Evolutionary conservation across 1,140 invertebrate genomes (phyloP).

Genomic region (Epicauta chinensis): DNA sequence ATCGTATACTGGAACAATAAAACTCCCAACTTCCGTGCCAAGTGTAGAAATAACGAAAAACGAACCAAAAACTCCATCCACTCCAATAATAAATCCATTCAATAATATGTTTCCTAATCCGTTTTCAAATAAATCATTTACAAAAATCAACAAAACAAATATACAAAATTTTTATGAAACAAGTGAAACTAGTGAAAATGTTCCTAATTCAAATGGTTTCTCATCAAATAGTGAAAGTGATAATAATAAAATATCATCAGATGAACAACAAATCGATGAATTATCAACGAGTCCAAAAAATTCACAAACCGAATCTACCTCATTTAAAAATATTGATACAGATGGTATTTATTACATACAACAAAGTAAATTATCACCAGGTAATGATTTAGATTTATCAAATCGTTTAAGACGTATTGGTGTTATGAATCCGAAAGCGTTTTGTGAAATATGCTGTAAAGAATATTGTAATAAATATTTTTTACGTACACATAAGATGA

Average conservation of each 20-base stretch:
- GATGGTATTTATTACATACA: constrained; percentile 30
- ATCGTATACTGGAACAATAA: constrained; percentile 29
- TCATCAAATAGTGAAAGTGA: constrained; percentile 32
- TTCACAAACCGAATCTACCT: constrained; percentile 33
- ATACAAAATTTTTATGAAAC: constrained; percentile 20
- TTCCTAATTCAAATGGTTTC: constrained; percentile 28
- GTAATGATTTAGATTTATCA: constrained; percentile 50
- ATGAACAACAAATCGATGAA: constrained; percentile 26
- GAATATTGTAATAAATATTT: constrained; percentile 96
- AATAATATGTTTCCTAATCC: constrained; percentile 28
- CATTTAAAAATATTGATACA: constrained; percentile 36
- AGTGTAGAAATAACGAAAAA: constrained; percentile 42
- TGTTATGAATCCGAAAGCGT: constrained; percentile 80
- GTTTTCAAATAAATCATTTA: constrained; percentile 28
- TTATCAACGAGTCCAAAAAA: constrained; percentile 31
- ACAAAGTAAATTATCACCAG: constrained; percentile 35
- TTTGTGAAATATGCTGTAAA: constrained; percentile 91
- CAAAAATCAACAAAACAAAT: constrained; percentile 24
- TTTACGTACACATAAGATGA: constrained; percentile 83
- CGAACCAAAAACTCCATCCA: constrained; percentile 31
- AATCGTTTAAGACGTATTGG: constrained; percentile 69
- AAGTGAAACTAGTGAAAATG: constrained; percentile 23
- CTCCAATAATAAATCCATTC: constrained; percentile 30
- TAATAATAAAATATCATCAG: constrained; percentile 18
- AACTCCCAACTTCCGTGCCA: constrained; percentile 37